phyloP scores from a whole-genome alignment of 2,113 vertebrate species.

The Nymphicus hollandicus region DNA sequence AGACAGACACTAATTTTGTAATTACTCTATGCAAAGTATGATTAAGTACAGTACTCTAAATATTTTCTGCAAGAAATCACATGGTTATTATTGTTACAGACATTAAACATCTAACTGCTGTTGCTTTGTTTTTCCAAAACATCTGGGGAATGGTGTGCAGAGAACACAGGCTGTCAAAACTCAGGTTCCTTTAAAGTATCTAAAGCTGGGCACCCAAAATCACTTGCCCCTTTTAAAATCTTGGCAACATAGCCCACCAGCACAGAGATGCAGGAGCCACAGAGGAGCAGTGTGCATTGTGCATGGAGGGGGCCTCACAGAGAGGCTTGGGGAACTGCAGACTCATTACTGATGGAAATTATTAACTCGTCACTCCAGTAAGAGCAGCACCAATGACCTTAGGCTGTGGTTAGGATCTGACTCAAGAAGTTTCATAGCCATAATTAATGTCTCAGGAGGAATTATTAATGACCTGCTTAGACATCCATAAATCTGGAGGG shows the following conservation, averaged over 20 bases:
- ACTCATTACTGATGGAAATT: background rate
- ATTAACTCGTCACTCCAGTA: background rate
- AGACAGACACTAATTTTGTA: slow-evolving; percentile 43
- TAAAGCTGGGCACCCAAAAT: background rate
- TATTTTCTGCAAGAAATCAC: slow-evolving; percentile 35
- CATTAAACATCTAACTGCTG: slow-evolving; percentile 24
- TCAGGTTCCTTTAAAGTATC: background rate
- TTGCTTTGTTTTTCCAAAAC: slow-evolving; percentile 38
- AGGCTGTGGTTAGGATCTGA: background rate
- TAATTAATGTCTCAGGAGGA: background rate
- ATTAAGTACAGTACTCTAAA: slow-evolving; percentile 42
- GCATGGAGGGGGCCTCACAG: background rate
- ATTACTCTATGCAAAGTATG: slow-evolving; percentile 24
- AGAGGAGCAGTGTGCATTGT: background rate
- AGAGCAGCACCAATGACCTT: background rate
- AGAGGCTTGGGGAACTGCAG: background rate
- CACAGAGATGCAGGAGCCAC: background rate
- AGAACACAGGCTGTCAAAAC: slow-evolving; percentile 18
- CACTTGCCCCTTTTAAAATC: background rate
- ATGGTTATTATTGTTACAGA: slow-evolving; percentile 43
- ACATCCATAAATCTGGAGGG: background rate
- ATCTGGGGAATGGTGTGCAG: slow-evolving; percentile 32
- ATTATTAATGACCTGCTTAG: background rate
- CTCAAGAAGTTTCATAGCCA: background rate
- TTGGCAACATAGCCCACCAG: background rate